phyloP scores from a whole-genome alignment of 2,113 vertebrate species.

The Phrynocephalus versicolor region DNA sequence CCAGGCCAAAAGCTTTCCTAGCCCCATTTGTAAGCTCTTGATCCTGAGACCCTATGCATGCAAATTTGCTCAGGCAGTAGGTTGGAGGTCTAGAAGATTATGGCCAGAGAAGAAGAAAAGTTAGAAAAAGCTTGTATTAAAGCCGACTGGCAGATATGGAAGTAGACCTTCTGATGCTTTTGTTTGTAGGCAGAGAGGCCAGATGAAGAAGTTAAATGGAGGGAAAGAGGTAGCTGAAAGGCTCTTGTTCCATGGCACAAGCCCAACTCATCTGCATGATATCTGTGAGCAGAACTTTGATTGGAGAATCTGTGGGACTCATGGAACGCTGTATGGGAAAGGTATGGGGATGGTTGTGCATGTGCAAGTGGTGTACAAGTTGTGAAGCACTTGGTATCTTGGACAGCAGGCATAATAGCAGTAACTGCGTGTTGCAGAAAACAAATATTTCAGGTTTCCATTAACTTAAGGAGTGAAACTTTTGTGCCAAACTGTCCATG shows the following conservation, averaged over 20 bases:
- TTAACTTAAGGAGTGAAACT: too few relatives aligned
- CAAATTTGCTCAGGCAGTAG: not conserved
- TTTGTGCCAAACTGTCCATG: not conserved
- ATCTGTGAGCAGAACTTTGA: slow-evolving; percentile 82
- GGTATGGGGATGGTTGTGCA: slow-evolving; percentile 55
- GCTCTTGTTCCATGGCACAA: slow-evolving; percentile 80
- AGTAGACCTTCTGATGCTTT: not conserved
- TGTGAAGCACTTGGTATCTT: too few relatives aligned
- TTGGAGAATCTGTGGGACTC: slow-evolving; percentile 80
- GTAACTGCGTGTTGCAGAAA: not conserved
- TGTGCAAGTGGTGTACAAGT: too few relatives aligned
- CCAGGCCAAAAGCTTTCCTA: too few relatives aligned
- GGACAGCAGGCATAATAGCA: not conserved
- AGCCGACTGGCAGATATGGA: not conserved
- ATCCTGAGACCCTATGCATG: not conserved
- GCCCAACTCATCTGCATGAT: slow-evolving; percentile 41
- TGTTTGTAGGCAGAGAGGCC: slow-evolving; percentile 79
- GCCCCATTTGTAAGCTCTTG: too few relatives aligned
- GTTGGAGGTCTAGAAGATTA: not conserved
- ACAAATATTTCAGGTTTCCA: not conserved
- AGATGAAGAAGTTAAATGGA: slow-evolving; percentile 76
- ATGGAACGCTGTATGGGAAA: slow-evolving; percentile 80
- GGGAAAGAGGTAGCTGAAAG: slow-evolving; percentile 67
- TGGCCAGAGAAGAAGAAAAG: too few relatives aligned
- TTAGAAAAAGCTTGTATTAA: not conserved